Conservation (phyloP, 2,888 invertebrate genomes). For the Apocheima hispidaria region DNA sequence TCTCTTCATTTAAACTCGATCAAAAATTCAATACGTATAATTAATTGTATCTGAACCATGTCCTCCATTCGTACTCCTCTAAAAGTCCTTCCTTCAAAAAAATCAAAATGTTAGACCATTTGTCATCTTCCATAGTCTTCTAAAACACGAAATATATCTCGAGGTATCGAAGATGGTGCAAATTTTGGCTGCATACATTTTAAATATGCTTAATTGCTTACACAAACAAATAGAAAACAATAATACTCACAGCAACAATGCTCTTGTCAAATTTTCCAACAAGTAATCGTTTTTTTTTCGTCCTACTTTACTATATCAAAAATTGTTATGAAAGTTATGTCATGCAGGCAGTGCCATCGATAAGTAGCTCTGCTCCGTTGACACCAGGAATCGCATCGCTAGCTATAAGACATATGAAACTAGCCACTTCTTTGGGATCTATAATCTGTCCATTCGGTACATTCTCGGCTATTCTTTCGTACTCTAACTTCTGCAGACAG, state of each 20-base stretch:
- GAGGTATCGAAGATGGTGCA: too few species aligned
- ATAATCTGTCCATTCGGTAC: constrained; percentile 53
- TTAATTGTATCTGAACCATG: neutral
- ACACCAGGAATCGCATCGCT: constrained; percentile 62
- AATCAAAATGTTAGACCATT: too few species aligned
- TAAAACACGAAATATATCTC: too few species aligned
- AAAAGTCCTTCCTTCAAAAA: too few species aligned
- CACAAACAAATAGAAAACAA: neutral
- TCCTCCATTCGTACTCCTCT: neutral
- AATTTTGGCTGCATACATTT: too few species aligned
- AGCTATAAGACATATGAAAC: constrained; percentile 58
- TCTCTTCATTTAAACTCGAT: too few species aligned
- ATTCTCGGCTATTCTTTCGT: constrained; percentile 45
- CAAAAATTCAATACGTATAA: neutral
- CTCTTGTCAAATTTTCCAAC: neutral
- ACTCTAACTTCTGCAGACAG: constrained; percentile 40
- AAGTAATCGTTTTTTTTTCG: neutral
- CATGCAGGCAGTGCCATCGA: constrained; percentile 59
- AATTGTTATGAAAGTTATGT: constrained; percentile 31
- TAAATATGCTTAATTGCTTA: too few species aligned
- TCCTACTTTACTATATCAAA: neutral
- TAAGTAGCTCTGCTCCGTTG: constrained; percentile 58
- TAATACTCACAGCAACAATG: neutral
- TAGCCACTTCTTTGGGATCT: constrained; percentile 60
- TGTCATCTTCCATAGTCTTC: too few species aligned